Base-by-base conservation (phyloP, 2,113 vertebrate species). In the Phaethornis superciliosus region DNA sequence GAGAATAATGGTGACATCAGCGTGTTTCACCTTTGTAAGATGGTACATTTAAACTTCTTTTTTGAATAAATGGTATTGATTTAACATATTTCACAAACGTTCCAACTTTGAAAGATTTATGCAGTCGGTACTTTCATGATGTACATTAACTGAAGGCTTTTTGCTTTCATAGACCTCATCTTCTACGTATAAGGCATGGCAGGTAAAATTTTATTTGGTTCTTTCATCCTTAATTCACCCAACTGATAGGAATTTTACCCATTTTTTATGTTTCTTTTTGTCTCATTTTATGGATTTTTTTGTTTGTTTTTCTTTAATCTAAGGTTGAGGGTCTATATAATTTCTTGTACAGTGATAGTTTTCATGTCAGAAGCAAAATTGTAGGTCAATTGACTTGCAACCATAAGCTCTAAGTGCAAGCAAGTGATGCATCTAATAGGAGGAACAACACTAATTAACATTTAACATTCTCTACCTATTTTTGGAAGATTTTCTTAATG, bases 1-100 rank as follows among this genome's bases (percentile, higher is more conserved):
- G 59, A 89, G 55, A 91, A 92, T 87, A 89, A 94, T 89, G 58
- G 67, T 89, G 71, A 87, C 64, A 96, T 94, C 82, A 94, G 94
- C 81, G 85, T 54, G 69, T 70, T 90, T 90, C 93, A 93, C 89
- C 83, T 94, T 90, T 85, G 68, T 78, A 67, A 80, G 62, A 75
- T 8, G 67, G 40, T 32, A 69, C 70, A 78, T 77, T 92, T 86
- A 74, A 82, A 26, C 2, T 17, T 92, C 93, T 95, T 76, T 92
- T 74, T 32, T 71, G 85, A 96, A 85, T 81, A 83, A 93, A 88
- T 63, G 18, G 2, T 82, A 91, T 88, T 93, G 87, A 89, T 92
- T 94, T 78, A 70, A 81, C 49, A 46, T 78, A 76, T 81, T 90
- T 86, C 74, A 85, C 28, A 82, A 72, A 42, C 1, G 1, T 67